Conservation (phyloP, 2,888 invertebrate genomes). For the Nematopogon swammerdamellus region DNA sequence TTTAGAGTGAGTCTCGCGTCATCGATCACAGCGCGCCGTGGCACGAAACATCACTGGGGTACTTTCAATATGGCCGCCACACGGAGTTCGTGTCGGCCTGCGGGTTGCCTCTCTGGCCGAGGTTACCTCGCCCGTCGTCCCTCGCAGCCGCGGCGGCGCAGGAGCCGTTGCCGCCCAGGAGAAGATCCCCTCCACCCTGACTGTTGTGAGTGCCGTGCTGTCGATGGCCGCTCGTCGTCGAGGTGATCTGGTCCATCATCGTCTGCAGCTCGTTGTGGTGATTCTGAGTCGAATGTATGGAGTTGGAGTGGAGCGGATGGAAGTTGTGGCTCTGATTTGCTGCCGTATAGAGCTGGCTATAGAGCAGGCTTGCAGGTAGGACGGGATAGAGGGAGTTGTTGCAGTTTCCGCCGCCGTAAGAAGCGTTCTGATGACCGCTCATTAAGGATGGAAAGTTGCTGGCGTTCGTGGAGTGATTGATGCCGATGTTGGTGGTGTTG, state of each 20-base stretch:
- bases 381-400: constrained; percentile 76
- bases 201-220: constrained; percentile 37
- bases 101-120: constrained; percentile 58
- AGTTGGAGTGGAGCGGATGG: constrained; percentile 64
- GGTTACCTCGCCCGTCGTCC: constrained; percentile 53
- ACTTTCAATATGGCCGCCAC: constrained; percentile 70
- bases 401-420: constrained; percentile 60
- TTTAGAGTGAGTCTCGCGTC: neutral
- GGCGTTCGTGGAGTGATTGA: constrained; percentile 57
- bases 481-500: constrained; percentile 58
- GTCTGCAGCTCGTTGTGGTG: constrained; percentile 70
- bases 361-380: constrained; percentile 75
- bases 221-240: constrained; percentile 58
- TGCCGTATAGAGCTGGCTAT: constrained; percentile 80
- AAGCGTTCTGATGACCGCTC: constrained; percentile 57
- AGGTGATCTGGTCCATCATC: constrained; percentile 73
- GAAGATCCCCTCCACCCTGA: constrained; percentile 34
- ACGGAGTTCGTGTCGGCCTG: constrained; percentile 66
- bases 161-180: constrained; percentile 55
- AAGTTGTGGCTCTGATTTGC: constrained; percentile 73
- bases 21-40: neutral
- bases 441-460: constrained; percentile 64
- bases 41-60: constrained; percentile 12
- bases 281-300: constrained; percentile 60
- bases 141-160: constrained; percentile 58